A percentile compares a stretch with the other conserved stretches of the same genome.
These are phyloP conservation scores for Camponotus floridanus DNA, from an alignment of 1,140 invertebrate genomes.

Conservation along the genomic window DNA sequence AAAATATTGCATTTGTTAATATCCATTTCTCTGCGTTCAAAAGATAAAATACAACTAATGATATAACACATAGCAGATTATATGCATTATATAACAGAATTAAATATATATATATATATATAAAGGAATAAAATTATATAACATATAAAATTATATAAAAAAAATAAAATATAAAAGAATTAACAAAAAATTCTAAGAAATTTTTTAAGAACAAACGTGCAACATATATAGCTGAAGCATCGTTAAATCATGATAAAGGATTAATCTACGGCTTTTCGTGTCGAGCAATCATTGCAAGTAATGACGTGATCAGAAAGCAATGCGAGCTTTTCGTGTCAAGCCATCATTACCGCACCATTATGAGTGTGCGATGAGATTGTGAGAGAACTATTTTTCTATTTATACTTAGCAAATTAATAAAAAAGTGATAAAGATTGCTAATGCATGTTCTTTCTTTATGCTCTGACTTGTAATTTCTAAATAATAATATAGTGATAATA, in stretches of 20 bases:
- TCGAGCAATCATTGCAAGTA: constrained; percentile 33
- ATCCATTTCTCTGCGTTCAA: neutral
- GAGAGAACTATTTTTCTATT: neutral
- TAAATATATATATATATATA: neutral
- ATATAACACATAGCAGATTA: neutral
- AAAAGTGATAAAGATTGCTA: neutral
- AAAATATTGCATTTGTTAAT: neutral
- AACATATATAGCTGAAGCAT: neutral
- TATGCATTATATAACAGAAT: neutral
- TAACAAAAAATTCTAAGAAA: neutral
- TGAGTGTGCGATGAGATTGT: neutral
- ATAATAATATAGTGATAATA: no score
- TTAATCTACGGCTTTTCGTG: constrained; percentile 43
- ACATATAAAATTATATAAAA: neutral
- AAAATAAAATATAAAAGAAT: neutral
- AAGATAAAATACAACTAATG: neutral
- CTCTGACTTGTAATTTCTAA: no score
- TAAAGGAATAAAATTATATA: neutral
- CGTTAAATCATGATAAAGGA: constrained; percentile 30
- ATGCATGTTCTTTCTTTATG: neutral
- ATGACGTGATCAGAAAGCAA: constrained; percentile 47
- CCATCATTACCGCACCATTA: constrained; percentile 20
- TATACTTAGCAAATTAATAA: constrained; percentile 24
- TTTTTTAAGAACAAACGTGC: neutral
- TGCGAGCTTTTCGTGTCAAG: constrained; percentile 34